Conservation (phyloP, 2,888 invertebrate genomes). For the Eupithecia centaureata region DNA sequence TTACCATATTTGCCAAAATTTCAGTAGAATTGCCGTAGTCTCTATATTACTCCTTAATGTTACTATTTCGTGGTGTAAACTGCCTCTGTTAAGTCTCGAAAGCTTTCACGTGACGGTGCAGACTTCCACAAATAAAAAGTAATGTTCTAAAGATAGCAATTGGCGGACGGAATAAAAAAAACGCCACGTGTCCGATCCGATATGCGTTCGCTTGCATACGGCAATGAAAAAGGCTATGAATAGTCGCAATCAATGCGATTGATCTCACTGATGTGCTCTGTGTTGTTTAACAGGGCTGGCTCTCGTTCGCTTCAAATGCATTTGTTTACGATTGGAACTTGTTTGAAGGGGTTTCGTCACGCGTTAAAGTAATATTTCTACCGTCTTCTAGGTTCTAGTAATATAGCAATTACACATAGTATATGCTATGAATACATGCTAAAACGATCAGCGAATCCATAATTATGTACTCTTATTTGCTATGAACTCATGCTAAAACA, state of each 20-base stretch:
- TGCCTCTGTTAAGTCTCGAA: too few relatives aligned
- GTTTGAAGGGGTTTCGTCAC: neutral
- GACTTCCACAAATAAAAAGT: conserved; percentile 2
- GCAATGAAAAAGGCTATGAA: conserved; percentile 43
- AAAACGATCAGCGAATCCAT: too few relatives aligned
- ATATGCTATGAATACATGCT: neutral
- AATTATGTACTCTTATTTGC: too few relatives aligned
- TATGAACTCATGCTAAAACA: too few relatives aligned
- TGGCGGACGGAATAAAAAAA: conserved; percentile 27
- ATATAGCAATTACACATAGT: neutral
- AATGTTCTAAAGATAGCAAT: conserved; percentile 22
- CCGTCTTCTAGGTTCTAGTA: neutral
- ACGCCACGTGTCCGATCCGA: conserved; percentile 29
- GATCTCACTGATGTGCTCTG: conserved; percentile 42
- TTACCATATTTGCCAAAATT: neutral
- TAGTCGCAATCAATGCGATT: conserved; percentile 47
- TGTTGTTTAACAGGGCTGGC: conserved; percentile 35
- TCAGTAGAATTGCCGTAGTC: neutral
- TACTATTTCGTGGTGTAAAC: neutral
- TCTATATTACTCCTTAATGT: neutral
- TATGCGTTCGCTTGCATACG: conserved; percentile 38
- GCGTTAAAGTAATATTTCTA: neutral
- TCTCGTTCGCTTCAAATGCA: conserved; percentile 13
- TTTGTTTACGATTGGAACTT: conserved; percentile 6
- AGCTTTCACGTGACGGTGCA: neutral